Base-by-base conservation (phyloP, 2,797 vertebrate species). In the Phrynocephalus forsythii region DNA sequence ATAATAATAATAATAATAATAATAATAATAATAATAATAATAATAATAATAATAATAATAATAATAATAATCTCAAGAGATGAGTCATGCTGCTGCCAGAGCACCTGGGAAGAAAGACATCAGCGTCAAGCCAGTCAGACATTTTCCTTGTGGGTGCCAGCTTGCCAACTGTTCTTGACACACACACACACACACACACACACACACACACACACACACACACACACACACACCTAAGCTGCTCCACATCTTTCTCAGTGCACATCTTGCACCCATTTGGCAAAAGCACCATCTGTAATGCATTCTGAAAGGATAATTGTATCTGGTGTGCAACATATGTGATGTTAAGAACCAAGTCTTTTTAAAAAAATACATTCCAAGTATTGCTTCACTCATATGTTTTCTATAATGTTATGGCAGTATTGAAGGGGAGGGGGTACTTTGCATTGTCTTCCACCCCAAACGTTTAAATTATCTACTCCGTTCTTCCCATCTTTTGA, bases 191-290 rank as follows among this genome's bases (percentile, higher is more conserved):
- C 56, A 60, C 56, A 60, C 95, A 96, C 92, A 87, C 92, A 90
- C 94, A 91, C 82, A 26, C 30, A 20, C 60, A 16, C 56, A 60
- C 56, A 60, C 56, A 9, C 56, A 9, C 9, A 9, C 56, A 9
- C 56, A 60, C 15, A 16, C 56, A 44, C 38, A 44, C 38, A 44
- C 38, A 44, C 56, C 44, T 93, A 68, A 28, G 91, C 91, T 92
- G 72, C 90, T 84, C 92, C 89, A 44, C 88, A 90, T 91, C 0
- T 94, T 94, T 95, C 94, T 91, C 94, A 95, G 82, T 88, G 89
- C 93, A 95, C 96, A 96, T 96, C 96, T 97, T 97, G 95, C 93
- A 94, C 88, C 92, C 93, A 96, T 97, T 97, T 95, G 88, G 90
- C 93, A 87, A 92, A 88, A 90, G 63, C 90, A 87, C 93, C 96